Evolutionary conservation across 1,140 invertebrate species (phyloP), one percentile per base, ranked within the genome.

Genomic region (Subanguina moxae): DNA sequence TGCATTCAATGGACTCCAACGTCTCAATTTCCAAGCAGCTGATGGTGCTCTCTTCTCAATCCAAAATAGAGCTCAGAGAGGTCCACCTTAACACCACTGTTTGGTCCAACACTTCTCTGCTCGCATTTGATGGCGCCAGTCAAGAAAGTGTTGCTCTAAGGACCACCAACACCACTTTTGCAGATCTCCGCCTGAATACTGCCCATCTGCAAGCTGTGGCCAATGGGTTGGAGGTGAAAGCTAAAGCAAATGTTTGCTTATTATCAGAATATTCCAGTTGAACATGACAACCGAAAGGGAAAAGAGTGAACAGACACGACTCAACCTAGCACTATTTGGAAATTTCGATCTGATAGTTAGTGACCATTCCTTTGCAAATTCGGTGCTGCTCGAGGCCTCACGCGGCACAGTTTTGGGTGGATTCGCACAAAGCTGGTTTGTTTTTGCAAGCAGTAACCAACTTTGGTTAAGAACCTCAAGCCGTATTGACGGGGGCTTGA

Each of bases 1-100:
- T 68, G 9, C 62, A 65, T 52, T 32, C 66, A 38, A 61, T 58
- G 28, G 59, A 68, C 48, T 68, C 66, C n/a, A 68, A 68, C 52
- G 58, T 68, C 11, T 68, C 66, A 1, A 43, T 68, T 25, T 13
- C 66, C 28, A 59, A 68, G 11, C 25, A 45, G 43, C 25, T 64
- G 13, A 57, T 52, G 48, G 66, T 68, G 27, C 19, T 68, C 15
- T 68, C 66, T 30, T 42, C 21, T 13, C 58, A 68, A 23, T 68
- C 66, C 9, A 57, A 52, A 23, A 68, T 63, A 28, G 58, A 57
- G 28, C 42, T 68, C 19, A 57, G 63, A 9, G 66, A 68, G 27
- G 13, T 23, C 1, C 57, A 68, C 52, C 48, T 68, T 23, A 68
- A 68, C 56, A 46, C 61, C 15, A 68, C 66, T 15, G 38, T 68